Conservation (phyloP, 2,888 invertebrate species). For the Punctoribates punctum region DNA sequence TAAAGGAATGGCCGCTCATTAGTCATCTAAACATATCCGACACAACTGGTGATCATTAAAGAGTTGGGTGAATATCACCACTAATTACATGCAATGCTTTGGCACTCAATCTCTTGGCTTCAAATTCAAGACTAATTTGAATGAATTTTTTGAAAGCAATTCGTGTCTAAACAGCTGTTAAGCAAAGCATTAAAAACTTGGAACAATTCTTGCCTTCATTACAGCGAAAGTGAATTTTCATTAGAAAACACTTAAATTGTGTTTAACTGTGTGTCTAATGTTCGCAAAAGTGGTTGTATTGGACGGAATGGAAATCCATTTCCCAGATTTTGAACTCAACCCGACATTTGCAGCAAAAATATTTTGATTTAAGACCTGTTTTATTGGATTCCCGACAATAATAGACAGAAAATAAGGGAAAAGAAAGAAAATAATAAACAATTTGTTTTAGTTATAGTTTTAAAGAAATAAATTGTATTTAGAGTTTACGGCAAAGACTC, state of each 20-base stretch:
- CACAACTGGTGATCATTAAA: slow-evolving; percentile 11
- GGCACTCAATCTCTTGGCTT: neutral
- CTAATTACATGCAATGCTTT: slow-evolving; percentile 28
- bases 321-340: too few relatives aligned
- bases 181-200: slow-evolving; percentile 1
- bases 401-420: neutral
- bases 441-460: slow-evolving; percentile 6
- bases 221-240: neutral
- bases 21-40: slow-evolving; percentile 29
- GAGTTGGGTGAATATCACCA: slow-evolving; percentile 27
- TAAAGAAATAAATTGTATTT: slow-evolving; percentile 10
- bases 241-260: neutral
- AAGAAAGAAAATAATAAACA: neutral
- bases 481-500: neutral
- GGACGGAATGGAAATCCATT: too few relatives aligned
- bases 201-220: neutral
- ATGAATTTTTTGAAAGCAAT: neutral
- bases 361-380: neutral
- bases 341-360: neutral
- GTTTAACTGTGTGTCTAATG: neutral
- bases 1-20: slow-evolving; percentile 11
- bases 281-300: too few relatives aligned
- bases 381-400: neutral
- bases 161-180: neutral
- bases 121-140: slow-evolving; percentile 7